Evolutionary conservation across 1,140 invertebrate species (phyloP), one percentile per base, ranked within the genome.

Genomic region (Wiebesia pumilae): DNA sequence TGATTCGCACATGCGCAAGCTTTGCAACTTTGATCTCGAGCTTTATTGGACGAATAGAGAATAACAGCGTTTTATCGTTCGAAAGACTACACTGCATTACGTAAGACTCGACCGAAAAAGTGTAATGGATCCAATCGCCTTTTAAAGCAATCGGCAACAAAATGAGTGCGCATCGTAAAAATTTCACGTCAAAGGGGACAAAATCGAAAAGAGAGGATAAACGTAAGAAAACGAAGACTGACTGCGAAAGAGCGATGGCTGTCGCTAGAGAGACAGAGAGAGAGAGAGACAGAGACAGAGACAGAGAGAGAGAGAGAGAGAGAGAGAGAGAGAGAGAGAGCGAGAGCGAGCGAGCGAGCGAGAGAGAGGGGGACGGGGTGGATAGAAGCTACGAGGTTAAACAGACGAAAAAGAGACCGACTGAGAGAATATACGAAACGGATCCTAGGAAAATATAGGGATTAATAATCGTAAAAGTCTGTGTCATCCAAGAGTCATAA

Each of bases 401-500:
- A 78, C 27, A 65, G 38, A 78, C n/a, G 27, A 65, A 84, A 67
- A 79, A 67, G 75, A 69, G 43, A 80, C 65, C 1, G 19, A 30
- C 43, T 19, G 38, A 35, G 65, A 71, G 69, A 77, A 77, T 75
- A 75, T 86, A 81, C 62, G 85, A 89, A 89, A 90, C 80, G 83
- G 87, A 90, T 90, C 83, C 88, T 87, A 89, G 83, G 85, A 89
- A 90, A 89, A 90, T 90, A 88, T 89, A 88, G 86, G 87, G 88
- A 91, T 91, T 91, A 91, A 91, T 90, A 91, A 91, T 91, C 88
- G 89, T 91, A 91, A 91, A 91, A 91, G 89, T 90, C 88, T 84
- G 78, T 90, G 88, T 90, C 87, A 86, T 90, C 87, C 84, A 89
- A 89, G 88, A 90, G 88, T 88, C 88, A 88, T 90, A 90, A 90